Conservation (phyloP, 30 jellyfish, hydroid and myxozoan species). For the Morbakka virulenta region DNA sequence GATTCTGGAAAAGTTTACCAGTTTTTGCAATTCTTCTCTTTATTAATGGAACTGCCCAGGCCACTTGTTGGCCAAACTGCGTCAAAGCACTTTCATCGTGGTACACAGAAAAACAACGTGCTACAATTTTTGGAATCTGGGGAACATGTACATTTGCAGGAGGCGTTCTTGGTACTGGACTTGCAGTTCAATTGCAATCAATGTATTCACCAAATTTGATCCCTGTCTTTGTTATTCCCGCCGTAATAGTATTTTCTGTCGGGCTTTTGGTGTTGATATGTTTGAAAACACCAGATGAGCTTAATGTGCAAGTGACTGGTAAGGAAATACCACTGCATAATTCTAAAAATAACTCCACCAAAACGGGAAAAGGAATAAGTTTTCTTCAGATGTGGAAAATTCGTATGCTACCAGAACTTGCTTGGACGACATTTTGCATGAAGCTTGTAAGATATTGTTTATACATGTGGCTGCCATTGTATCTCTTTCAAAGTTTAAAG, state of each 20-base stretch:
- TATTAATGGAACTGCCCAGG: conserved; percentile 93
- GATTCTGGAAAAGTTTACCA: conserved; percentile 62
- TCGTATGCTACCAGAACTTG: conserved; percentile 92
- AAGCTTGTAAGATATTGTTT: conserved; percentile 92
- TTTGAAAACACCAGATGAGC: conserved; percentile 67
- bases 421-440: conserved; percentile 89
- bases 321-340: conserved; percentile 18
- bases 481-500: conserved; percentile 76
- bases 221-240: conserved; percentile 78
- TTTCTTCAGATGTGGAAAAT: conserved; percentile 52
- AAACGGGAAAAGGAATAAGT: not conserved
- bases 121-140: conserved; percentile 95
- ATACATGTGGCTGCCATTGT: conserved; percentile 97
- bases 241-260: conserved; percentile 65
- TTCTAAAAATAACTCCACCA: not conserved
- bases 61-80: conserved; percentile 97
- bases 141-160: conserved; percentile 98
- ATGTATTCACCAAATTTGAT: conserved; percentile 74
- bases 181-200: conserved; percentile 90
- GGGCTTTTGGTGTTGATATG: conserved; percentile 52
- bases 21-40: conserved; percentile 68
- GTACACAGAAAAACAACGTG: conserved; percentile 84
- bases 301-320: conserved; percentile 61
- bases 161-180: conserved; percentile 87
- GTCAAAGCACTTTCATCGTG: conserved; percentile 88